Percentiles rank a stretch among this genome's conserved stretches.
Conservation (phyloP, 2,888 invertebrate genomes). For the Desoria tigrina region DNA sequence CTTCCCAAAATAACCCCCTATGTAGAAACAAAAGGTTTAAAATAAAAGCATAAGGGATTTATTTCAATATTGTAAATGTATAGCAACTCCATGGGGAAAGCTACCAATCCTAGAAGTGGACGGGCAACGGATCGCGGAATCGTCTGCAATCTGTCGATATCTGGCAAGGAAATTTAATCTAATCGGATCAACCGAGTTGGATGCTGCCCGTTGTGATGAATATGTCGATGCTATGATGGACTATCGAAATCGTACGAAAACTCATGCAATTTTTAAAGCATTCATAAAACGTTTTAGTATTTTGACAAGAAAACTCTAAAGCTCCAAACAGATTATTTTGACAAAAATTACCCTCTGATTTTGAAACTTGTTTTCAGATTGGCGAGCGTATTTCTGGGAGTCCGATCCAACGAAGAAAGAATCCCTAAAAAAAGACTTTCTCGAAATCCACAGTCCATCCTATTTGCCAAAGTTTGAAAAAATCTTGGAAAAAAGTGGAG, state of each 20-base stretch:
- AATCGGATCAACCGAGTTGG: conserved; percentile 63
- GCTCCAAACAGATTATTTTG: no score
- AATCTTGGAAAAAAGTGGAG: conserved; percentile 27
- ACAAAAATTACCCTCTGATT: background rate
- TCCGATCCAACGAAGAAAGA: conserved; percentile 26
- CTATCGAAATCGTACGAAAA: conserved; percentile 53
- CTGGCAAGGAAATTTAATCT: conserved; percentile 62
- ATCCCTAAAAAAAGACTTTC: conserved; percentile 22
- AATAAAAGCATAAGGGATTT: no score
- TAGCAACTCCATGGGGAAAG: conserved; percentile 40
- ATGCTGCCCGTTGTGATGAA: conserved; percentile 63
- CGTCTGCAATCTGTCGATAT: conserved; percentile 64
- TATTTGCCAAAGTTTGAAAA: conserved; percentile 30
- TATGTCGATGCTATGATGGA: conserved; percentile 63
- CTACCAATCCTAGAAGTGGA: conserved; percentile 65
- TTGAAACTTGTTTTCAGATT: conserved; percentile 18
- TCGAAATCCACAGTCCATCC: conserved; percentile 14
- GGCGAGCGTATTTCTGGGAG: conserved; percentile 23
- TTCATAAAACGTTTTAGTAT: background rate
- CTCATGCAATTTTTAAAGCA: background rate
- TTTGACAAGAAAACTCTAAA: background rate
- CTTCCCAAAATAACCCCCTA: no score
- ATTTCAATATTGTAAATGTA: no score
- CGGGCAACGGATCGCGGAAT: conserved; percentile 61
- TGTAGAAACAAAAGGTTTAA: no score